These are phyloP conservation scores for Phaetusa simplex DNA, from an alignment of 2,113 vertebrate genomes.

Conservation along the genomic window DNA sequence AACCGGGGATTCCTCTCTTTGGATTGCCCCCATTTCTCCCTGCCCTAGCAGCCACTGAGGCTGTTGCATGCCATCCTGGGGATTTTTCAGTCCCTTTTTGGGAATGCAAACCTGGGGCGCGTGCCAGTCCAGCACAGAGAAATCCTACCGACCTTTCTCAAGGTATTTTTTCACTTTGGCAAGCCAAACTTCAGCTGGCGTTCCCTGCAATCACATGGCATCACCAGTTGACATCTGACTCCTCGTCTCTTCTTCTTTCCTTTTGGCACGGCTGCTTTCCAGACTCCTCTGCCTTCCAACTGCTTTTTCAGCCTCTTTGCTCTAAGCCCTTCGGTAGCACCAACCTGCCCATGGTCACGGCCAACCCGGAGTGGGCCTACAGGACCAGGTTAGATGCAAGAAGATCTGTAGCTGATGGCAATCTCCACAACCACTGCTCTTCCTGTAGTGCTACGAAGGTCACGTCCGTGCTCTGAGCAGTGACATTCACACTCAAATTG, in stretches of 20 bases:
- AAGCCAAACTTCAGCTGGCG: not conserved
- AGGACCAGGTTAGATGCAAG: not conserved
- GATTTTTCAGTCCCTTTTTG: not conserved
- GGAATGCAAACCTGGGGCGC: not conserved
- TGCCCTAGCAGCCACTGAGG: not conserved
- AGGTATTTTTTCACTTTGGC: not conserved
- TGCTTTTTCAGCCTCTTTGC: not conserved
- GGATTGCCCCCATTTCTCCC: not conserved
- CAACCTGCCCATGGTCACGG: not conserved
- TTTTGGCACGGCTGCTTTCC: not conserved
- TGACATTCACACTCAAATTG: accelerated
- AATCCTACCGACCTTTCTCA: not conserved
- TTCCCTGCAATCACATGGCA: not conserved
- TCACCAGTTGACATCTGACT: not conserved
- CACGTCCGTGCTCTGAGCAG: not conserved
- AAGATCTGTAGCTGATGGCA: not conserved
- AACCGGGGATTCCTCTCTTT: not conserved
- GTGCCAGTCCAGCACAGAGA: not conserved
- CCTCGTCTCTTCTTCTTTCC: not conserved
- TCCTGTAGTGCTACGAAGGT: not conserved
- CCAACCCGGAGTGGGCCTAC: not conserved
- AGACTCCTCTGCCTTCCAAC: not conserved
- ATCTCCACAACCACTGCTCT: not conserved
- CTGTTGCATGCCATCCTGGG: not conserved
- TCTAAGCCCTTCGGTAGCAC: not conserved